Base-by-base conservation (phyloP, 2,113 vertebrate species). In the Notiomystis cincta region DNA sequence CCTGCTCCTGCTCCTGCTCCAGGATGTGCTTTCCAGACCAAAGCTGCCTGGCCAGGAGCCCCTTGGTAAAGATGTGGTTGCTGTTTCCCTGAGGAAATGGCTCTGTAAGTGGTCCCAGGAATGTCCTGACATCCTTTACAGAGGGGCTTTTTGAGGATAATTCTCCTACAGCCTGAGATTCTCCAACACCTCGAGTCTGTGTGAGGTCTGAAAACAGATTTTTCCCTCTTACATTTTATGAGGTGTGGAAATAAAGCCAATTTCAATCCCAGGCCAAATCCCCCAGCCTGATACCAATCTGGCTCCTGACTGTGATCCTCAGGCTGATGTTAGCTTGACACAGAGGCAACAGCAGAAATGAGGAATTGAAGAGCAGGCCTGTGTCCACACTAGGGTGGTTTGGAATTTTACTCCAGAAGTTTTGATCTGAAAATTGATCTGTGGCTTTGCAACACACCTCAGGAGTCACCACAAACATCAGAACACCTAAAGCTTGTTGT, bases 211-310 rank as follows among this genome's bases (percentile, higher is more conserved):
- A 83, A 76, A 82, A 8, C 76, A 94, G 89, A 57, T 92, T 88
- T 92, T 93, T 50, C 72, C 67, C 67, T 92, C 82, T 93, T 50
- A 50, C 58, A 11, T 86, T 82, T 92, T 93, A 83, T 51, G 16
- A 80, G 93, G 50, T 71, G 67, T 93, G 51, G 76, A 95, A 92
- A 89, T 71, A 71, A 81, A 96, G 80, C 81, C 64, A 91, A 75
- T 11, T 27, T n/a, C 67, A 53, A 72, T 67, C 47, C 75, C 73
- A 64, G 69, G 81, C 77, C 91, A 87, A 92, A 87, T 89, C 48
- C 40, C 40, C 45, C 73, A 87, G 48, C 31, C 87, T 83, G 86
- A 82, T 75, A 64, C 86, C 89, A 91, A 48, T 37, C 80, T 95
- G 89, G 86, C 89, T 91, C 23, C 69, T 2, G 35, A 54, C 65